These are phyloP conservation scores for Cynopterus sphinx DNA, from an alignment of 2,797 vertebrate genomes.

Conservation along the genomic window DNA sequence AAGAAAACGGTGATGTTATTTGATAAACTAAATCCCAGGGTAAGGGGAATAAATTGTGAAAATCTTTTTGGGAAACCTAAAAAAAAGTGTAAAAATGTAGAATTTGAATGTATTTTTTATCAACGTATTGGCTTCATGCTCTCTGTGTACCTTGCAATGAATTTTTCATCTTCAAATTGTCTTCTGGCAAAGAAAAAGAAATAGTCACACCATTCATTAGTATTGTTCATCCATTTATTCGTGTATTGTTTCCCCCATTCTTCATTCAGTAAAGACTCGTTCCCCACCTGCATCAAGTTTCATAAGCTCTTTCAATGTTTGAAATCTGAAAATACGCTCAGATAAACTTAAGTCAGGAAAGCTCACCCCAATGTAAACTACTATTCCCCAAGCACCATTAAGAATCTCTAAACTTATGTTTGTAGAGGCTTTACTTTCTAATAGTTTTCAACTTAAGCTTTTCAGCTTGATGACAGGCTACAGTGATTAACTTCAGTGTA, in stretches of 20 bases:
- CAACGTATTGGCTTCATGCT: not conserved
- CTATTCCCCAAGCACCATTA: not conserved
- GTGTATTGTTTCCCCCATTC: not conserved
- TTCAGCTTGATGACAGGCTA: not conserved
- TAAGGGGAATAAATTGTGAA: not conserved
- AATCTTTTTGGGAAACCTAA: not conserved
- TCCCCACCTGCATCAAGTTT: not conserved
- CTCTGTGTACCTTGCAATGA: not conserved
- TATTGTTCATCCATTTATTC: not conserved
- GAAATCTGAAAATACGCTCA: not conserved
- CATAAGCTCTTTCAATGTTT: not conserved
- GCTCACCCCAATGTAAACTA: not conserved
- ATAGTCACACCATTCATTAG: not conserved
- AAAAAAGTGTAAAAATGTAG: not conserved
- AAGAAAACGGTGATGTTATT: not conserved
- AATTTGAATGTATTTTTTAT: not conserved
- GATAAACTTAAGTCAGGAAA: not conserved
- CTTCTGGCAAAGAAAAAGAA: not conserved
- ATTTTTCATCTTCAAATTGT: not conserved
- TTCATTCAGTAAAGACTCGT: not conserved
- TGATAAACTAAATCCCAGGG: not conserved
- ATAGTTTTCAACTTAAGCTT: not conserved
- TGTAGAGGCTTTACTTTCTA: not conserved
- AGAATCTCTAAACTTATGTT: not conserved
- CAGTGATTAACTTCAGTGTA: not conserved